Evolutionary conservation across 2,888 invertebrate genomes (phyloP).

Genomic region (Ecliptopera silaceata): DNA sequence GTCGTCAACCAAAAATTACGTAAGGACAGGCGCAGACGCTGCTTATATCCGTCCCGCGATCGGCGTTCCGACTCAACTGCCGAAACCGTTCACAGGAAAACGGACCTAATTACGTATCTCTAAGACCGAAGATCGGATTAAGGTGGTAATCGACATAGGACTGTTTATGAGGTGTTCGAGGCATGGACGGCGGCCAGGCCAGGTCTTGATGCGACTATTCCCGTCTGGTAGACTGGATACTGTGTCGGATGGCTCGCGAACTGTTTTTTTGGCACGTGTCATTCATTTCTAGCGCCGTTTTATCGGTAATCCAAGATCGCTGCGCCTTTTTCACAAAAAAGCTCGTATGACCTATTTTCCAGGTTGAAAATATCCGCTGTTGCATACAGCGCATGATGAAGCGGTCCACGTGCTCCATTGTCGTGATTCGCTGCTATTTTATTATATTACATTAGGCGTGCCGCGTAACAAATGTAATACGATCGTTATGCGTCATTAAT

Average conservation of each 20-base stretch:
- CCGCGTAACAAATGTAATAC: constrained; percentile 50
- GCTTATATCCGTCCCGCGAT: constrained; percentile 67
- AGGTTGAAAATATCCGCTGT: constrained; percentile 21
- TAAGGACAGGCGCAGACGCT: constrained; percentile 74
- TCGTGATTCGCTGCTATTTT: constrained; percentile 41
- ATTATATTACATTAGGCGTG: constrained; percentile 44
- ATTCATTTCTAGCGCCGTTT: constrained; percentile 65
- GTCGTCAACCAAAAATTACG: constrained; percentile 76
- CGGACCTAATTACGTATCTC: constrained; percentile 51
- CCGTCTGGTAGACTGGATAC: constrained; percentile 74
- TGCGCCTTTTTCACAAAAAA: constrained; percentile 26
- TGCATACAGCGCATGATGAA: constrained; percentile 32
- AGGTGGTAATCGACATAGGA: constrained; percentile 53
- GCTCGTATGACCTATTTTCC: constrained; percentile 20
- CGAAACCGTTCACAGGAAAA: constrained; percentile 47
- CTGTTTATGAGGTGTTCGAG: constrained; percentile 49
- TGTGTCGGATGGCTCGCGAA: constrained; percentile 64
- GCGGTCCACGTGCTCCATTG: constrained; percentile 42
- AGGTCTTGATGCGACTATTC: constrained; percentile 79
- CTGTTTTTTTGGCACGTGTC: constrained; percentile 66
- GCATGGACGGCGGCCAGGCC: constrained; percentile 80
- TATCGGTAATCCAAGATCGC: constrained; percentile 39
- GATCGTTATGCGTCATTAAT: constrained; percentile 54
- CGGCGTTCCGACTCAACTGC: constrained; percentile 50
- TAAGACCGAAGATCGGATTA: constrained; percentile 63